Base-by-base conservation (phyloP, 2,113 vertebrate species). In the Castor canadensis region DNA sequence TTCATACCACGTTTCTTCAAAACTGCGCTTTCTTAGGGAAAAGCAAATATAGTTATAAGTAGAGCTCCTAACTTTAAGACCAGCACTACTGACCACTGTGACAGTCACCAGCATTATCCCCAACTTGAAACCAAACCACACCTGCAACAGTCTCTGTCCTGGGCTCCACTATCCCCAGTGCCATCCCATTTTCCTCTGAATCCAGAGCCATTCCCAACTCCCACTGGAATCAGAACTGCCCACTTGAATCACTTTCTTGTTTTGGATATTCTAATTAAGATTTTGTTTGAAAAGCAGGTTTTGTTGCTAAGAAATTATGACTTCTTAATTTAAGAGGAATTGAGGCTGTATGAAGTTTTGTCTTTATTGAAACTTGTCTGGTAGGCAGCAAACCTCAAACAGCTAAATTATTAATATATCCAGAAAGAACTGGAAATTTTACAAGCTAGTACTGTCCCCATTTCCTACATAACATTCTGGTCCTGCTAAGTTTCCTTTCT, bases 201-300 rank as follows among this genome's bases (percentile, higher is more conserved):
- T 66, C 6, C 40, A 73, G 38, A 35, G 19, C 5, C 40, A 32
- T 20, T 82, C 56, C 30, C 16, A 17, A 40, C 40, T 64, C 32
- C 32, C 0, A 0, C 47, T 28, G 15, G 28, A 75, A 62, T 4
- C 38, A 66, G 26, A 26, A 84, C 2, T 13, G 19, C 30, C 56
- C 52, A 56, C 9, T 45, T 28, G 64, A 81, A 64, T 4, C 3
- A 38, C 19, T 81, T 93, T 64, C 26, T 92, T 58, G 9, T 43
- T 66, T 81, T 22, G 26, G 30, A 6, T 87, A 1, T 79, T 93
- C 20, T 64, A 38, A 79, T 56, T 38, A 71, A 89, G 43, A 87
- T 28, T 95, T 73, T 83, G 1, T 64, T 91, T 79, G 17, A 40
- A 93, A 88, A 81, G 62, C 4, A 71, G 17, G 7, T 43, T 88